Conservation (phyloP, 2,888 invertebrate genomes). For the Buathra laborator region DNA sequence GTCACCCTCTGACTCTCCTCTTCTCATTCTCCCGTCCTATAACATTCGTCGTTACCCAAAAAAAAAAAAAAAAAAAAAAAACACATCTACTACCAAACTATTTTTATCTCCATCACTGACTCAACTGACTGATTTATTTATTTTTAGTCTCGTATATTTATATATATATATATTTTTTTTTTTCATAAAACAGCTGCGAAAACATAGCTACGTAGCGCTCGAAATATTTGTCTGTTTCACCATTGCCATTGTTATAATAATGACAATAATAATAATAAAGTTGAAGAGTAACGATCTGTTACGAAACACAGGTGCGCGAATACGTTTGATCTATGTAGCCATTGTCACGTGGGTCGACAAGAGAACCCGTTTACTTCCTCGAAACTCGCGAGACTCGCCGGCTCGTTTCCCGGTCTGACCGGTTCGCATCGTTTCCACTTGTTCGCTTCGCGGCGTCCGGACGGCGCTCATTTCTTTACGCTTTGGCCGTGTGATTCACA, state of each 20-base stretch:
- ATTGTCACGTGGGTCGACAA: constrained; percentile 19
- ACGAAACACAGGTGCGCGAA: constrained; percentile 9
- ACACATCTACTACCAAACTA: not conserved
- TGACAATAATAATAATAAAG: constrained; percentile 11
- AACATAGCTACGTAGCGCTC: not conserved
- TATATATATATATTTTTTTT: not conserved
- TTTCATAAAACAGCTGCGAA: not conserved
- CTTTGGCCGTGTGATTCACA: not conserved
- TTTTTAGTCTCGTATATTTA: not conserved
- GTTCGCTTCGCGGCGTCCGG: not conserved
- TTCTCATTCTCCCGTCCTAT: constrained; percentile 22
- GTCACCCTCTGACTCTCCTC: constrained; percentile 37
- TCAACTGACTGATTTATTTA: constrained; percentile 12
- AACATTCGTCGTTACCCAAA: not conserved
- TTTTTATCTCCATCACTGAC: constrained; percentile 14
- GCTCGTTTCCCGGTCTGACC: constrained; percentile 52
- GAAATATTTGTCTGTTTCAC: not conserved
- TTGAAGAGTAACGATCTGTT: not conserved
- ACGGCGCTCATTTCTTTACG: not conserved
- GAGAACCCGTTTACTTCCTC: constrained; percentile 44
- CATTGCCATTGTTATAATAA: not conserved
- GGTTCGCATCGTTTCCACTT: constrained; percentile 62
- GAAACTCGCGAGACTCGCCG: constrained; percentile 13
- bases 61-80: constrained; percentile 14
- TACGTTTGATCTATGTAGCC: constrained; percentile 17